Conservation (phyloP, 2,888 invertebrate genomes). For the Boloria selene region DNA sequence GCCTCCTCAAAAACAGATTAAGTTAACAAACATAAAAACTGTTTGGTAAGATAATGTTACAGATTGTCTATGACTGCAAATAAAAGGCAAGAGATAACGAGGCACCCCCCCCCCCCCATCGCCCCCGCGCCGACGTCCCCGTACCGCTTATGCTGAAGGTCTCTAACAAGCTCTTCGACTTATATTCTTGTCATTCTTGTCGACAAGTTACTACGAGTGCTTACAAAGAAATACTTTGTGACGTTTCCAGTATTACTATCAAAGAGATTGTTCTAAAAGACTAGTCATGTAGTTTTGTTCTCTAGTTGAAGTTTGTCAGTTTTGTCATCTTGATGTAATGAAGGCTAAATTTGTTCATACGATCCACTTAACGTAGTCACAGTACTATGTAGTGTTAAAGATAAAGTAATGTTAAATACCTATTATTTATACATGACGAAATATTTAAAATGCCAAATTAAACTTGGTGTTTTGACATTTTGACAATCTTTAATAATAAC, state of each 20-base stretch:
- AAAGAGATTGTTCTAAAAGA: conserved; percentile 10
- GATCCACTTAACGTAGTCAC: not conserved
- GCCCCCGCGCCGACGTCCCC: not conserved
- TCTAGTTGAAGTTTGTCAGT: conserved; percentile 3
- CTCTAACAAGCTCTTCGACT: conserved; percentile 23
- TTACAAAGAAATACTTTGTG: conserved; percentile 24
- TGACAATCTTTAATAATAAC: not conserved
- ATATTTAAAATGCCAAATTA: too few species aligned
- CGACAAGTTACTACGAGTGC: conserved; percentile 21
- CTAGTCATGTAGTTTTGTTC: conserved; percentile 12
- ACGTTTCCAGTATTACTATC: conserved; percentile 16
- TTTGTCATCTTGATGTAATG: conserved; percentile 6
- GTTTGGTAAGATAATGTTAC: conserved; percentile 16
- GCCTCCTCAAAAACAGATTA: too few species aligned
- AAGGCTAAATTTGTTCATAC: not conserved
- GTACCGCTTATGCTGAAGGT: not conserved
- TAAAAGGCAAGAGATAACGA: conserved; percentile 25
- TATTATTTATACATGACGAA: too few species aligned
- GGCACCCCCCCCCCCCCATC: not conserved
- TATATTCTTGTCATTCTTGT: conserved; percentile 18
- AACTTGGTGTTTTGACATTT: not conserved
- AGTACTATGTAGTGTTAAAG: too few species aligned
- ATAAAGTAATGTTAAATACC: too few species aligned
- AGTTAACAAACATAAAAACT: conserved; percentile 6
- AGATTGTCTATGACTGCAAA: conserved; percentile 17